Percentiles rank a stretch among this genome's conserved stretches.
Conservation (phyloP, 1,140 invertebrate genomes). For the Thaumatotibia leucotreta region DNA sequence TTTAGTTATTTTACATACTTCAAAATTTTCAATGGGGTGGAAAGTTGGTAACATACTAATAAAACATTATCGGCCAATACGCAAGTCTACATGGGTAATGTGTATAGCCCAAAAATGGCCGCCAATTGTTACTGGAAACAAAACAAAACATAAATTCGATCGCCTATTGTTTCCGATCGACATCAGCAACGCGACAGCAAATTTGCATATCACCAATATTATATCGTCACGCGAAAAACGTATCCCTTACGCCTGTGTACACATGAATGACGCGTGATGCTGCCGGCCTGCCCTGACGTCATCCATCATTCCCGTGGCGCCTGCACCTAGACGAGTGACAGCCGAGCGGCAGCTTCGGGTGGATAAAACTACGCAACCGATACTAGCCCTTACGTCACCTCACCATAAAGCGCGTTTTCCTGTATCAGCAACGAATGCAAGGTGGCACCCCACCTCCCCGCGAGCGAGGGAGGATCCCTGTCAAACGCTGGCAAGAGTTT, state of each 20-base stretch:
- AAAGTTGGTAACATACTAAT: too few relatives aligned
- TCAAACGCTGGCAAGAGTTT: constrained; percentile 76
- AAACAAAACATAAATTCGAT: constrained; percentile 9
- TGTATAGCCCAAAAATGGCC: neutral
- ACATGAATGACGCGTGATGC: constrained; percentile 75
- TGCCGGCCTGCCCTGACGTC: constrained; percentile 73
- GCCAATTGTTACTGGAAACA: neutral
- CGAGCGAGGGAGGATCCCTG: constrained; percentile 71
- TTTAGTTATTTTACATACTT: too few relatives aligned
- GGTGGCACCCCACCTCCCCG: constrained; percentile 65
- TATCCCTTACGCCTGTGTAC: constrained; percentile 75
- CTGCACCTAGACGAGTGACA: constrained; percentile 73
- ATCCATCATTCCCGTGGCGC: constrained; percentile 75
- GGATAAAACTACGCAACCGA: constrained; percentile 31
- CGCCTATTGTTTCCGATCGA: constrained; percentile 6
- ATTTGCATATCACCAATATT: constrained; percentile 76
- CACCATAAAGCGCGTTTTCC: constrained; percentile 25
- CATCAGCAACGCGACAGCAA: constrained; percentile 40
- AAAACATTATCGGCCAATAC: neutral
- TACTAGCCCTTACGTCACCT: constrained; percentile 27
- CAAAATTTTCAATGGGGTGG: neutral
- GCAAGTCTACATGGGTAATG: neutral
- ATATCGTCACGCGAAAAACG: constrained; percentile 76
- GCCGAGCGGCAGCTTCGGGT: constrained; percentile 39
- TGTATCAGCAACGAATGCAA: constrained; percentile 25